phyloP scores from a whole-genome alignment of 2,797 vertebrate genomes.

The Microhierax caerulescens region DNA sequence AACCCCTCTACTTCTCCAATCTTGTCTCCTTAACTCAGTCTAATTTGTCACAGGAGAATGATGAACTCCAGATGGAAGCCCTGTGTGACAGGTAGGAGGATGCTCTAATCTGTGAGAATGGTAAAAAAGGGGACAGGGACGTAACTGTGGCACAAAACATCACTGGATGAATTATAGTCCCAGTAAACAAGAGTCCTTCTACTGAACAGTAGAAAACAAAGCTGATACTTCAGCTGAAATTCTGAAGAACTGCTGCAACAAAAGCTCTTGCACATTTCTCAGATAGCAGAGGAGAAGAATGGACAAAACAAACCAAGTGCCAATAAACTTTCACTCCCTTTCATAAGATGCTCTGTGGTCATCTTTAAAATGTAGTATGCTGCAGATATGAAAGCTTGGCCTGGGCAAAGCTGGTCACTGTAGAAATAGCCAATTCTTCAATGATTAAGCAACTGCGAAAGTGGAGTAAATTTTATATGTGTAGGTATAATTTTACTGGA shows the following conservation, averaged over 20 bases:
- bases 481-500: neutral
- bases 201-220: neutral
- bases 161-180: neutral
- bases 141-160: neutral
- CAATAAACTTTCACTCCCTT: conserved; percentile 34
- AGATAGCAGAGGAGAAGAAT: neutral
- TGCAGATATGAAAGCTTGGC: neutral
- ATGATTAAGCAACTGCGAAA: conserved; percentile 10
- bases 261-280: neutral
- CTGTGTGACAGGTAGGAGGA: neutral
- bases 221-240: neutral
- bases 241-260: neutral
- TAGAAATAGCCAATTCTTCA: neutral
- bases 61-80: neutral
- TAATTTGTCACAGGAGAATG: neutral
- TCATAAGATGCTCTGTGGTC: neutral
- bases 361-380: neutral
- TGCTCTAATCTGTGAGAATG: neutral
- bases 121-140: neutral
- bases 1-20: neutral
- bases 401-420: neutral
- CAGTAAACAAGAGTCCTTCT: neutral
- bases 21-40: neutral
- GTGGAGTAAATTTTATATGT: neutral
- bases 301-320: conserved; percentile 16